Base-by-base conservation (phyloP, 2,797 vertebrate species). In the Galagoides demidoff region DNA sequence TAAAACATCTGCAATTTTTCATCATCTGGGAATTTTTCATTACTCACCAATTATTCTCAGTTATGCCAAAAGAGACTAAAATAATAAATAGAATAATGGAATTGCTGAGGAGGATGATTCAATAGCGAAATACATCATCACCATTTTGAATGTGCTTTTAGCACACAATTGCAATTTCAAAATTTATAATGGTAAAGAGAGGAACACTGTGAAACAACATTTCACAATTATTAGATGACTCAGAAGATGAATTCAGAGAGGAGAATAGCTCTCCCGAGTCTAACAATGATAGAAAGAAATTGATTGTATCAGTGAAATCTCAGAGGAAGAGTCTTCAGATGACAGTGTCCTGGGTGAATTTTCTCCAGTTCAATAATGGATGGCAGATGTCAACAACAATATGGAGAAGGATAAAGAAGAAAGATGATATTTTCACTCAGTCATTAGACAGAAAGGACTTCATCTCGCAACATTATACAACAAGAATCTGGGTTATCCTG, bases 71-170 rank as follows among this genome's bases (percentile, higher is more conserved):
- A 66, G 39, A 66, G n/a, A 59, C 63, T 27, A 34, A 82, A 61
- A 68, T 66, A 85, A 76, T 52, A 79, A 61, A 64, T 27, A 57
- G 66, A 66, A 95, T 61, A 66, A 49, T 39, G 17, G 55, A 70
- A n/a, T 74, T 77, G 63, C 70, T 68, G 39, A 27, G 68, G 84
- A 90, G 43, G 63, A 82, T 85, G 94, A 91, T 59, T 95, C 90
- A 86, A 43, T 6, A 39, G 57, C 0, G 11, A 70, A 77, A 86
- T 64, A 84, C 70, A 64, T 77, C 64, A 84, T 68, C 31, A n/a
- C 52, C 11, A 8, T 61, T 89, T 84, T 39, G 76, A 90, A 49
- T 68, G 66, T 76, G 43, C 43, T 93, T 87, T 96, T 66, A 55
- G 79, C 3, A 55, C 22, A 66, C 59, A 68, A 77, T 2, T 34